Base-by-base conservation (phyloP, 1,140 invertebrate genomes). In the Paramacrobiotus metropolitanus region DNA sequence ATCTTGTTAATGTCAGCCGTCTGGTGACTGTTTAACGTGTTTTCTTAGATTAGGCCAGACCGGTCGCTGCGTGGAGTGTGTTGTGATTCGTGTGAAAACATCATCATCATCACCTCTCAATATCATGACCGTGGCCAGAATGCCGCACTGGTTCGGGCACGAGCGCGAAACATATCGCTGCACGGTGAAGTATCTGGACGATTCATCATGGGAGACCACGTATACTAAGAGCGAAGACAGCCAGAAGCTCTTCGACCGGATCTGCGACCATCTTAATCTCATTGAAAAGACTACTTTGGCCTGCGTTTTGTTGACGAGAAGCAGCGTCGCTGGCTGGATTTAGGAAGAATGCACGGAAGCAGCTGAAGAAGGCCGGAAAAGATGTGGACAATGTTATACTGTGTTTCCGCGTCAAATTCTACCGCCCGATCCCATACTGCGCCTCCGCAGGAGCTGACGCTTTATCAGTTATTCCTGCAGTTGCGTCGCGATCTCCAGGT, bases 201-300 rank as follows among this genome's bases (percentile, higher is more conserved):
- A 95, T 77, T 61, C 59, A 59, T 61, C 31, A 21, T 59, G 31
- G 30, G 18, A 59, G 21, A 62, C 29, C 20, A 60, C 48, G 31
- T 59, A 24, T 61, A 24, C 30, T 4, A 62, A 21, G 61, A 9
- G 24, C 21, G 60, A 31, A n/a, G 45, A 62, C 2, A 92, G 91
- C 62, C 87, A 87, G 72, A 86, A 83, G 74, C 78, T 97, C 60
- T 75, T 96, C 68, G 90, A 95, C 70, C 83, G 87, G 78, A 85
- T 94, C 61, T 95, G 90, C 73, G 82, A 86, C 67, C 85, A 91
- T 70, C 77, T 96, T 62, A 89, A 93, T 75, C 81, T 96, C 65
- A 80, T 87, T 64, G 92, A 96, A 75, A 92, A 87, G 92, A 96
- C 76, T 96, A 96, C 75, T 95, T 96, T 76, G 92, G 92, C 4